Evolutionary conservation across 2,113 vertebrate species (phyloP), one percentile per base, ranked within the genome.

Genomic region (Oreotrochilus melanogaster): DNA sequence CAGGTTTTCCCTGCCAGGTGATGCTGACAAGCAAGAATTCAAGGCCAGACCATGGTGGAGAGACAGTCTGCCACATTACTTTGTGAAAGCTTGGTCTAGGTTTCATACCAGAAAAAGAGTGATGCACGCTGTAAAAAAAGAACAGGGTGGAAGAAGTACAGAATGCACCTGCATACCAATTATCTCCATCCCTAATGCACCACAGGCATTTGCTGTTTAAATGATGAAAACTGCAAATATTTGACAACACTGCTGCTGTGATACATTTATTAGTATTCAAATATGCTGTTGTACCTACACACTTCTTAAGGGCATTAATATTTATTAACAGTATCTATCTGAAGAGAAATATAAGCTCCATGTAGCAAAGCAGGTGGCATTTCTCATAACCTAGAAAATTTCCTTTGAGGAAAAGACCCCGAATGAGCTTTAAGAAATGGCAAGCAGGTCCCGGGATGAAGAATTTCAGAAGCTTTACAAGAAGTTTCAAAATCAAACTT

Each of bases 401-500:
- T 39, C 39, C 39, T 39, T 39, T 39, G n/a, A 60, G 48, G 42
- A 18, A 47, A 47, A 47, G 19, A 2, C 3, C 10, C 31, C 51
- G 17, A 72, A 84, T 1, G 56, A 30, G 33, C 47, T 73, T 57
- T 57, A 13, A 57, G 75, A 89, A 91, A 88, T 17, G 5, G 18
- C n/a, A 70, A 91, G 66, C 31, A 31, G 47, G 21, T 75, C 42
- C 47, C 6, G 2, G 31, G 51, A 61, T 67, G 31, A 78, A 88
- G 51, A 79, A 62, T 75, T 95, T 54, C 57, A 81, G 70, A 54
- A 93, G 43, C 78, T 86, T 93, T 69, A 88, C 14, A 24, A 67
- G 45, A 89, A 76, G 24, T 71, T 82, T 78, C 45, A 81, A 54
- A 57, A 88, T 39, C 28, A n/a, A 53, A 81, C 12, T 19, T 67